Percentiles rank a stretch among this genome's conserved stretches.
phyloP scores from a whole-genome alignment of 2,797 vertebrate species.

The Balearica regulorum region DNA sequence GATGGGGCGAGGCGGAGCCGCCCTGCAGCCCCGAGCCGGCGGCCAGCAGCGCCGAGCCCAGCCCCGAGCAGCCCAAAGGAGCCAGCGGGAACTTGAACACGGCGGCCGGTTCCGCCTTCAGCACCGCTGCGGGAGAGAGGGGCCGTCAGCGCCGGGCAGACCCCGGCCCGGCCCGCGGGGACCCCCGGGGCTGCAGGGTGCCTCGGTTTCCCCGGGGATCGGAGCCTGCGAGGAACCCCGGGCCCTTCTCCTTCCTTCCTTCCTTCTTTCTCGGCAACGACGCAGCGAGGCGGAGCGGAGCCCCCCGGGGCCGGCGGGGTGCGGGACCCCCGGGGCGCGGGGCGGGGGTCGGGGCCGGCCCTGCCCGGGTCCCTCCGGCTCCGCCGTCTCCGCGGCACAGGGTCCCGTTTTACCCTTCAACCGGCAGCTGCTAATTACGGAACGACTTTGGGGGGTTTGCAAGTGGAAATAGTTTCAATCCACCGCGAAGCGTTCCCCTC shows the following conservation, averaged over 20 bases:
- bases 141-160: background rate
- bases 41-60: slow-evolving; percentile 86
- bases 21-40: slow-evolving; percentile 84
- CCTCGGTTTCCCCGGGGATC: background rate
- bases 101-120: slow-evolving; percentile 90
- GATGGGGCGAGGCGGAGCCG: slow-evolving; percentile 81
- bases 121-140: slow-evolving; percentile 71
- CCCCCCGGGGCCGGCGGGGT: too few species aligned
- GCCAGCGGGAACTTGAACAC: slow-evolving; percentile 94
- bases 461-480: background rate
- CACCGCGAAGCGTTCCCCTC: background rate
- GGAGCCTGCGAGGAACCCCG: fast-evolving
- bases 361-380: background rate
- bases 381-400: too few species aligned
- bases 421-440: background rate
- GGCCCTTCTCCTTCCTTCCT: background rate
- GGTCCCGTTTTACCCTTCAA: background rate
- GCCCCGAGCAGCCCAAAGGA: slow-evolving; percentile 85
- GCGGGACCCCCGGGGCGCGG: too few species aligned
- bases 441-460: background rate
- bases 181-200: background rate
- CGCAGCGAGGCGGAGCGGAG: background rate
- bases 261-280: background rate
- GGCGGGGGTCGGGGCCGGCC: background rate
- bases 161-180: background rate